Evolutionary conservation across 1,140 invertebrate genomes (phyloP), one percentile per base, ranked within the genome.

Genomic region (Trichomalopsis sarcophagae): DNA sequence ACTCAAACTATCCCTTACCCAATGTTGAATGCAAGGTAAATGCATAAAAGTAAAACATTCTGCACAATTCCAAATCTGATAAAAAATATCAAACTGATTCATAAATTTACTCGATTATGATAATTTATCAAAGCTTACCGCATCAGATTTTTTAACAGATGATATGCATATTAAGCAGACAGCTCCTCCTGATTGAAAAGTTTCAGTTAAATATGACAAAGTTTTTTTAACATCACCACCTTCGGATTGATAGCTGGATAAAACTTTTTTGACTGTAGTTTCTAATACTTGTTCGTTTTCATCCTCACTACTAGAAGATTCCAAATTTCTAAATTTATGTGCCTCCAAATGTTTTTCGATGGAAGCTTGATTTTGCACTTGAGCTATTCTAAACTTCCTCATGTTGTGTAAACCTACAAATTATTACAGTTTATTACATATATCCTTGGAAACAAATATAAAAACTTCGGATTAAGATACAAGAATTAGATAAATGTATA

Each of bases 81-180:
- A 91, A 84, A 89, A 86, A n/a, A 74, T 36, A 76, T 9, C 6
- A 71, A 73, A 71, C 77, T 71, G 84, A 80, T 82, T 85, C 82
- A 84, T 84, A 82, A 81, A 33, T 30, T 62, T 84, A 89, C 27
- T 76, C 11, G 44, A 27, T 27, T 27, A 55, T 14, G 3, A 78
- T 44, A 73, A 84, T 36, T 55, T 81, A 27, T 62, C 80, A 9
- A n/a, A 1, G 71, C 88, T 55, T 92, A 98, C 97, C 30, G 96
- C 91, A 89, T 99, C 96, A 81, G 93, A 94, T 88, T 96, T 95
- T 91, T 97, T 98, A 0, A 99, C 95, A 87, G 96, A 96, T 75
- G 96, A 97, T 91, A 99, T 98, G 89, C 98, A 99, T 89, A 99
- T 97, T 5, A 99, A 94, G 91, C 98, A 99, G 62, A 97, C 96